Percentiles rank a stretch among this genome's conserved stretches.
These are phyloP conservation scores for Sinonovacula constricta DNA, from an alignment of 1,140 invertebrate genomes.

Conservation along the genomic window DNA sequence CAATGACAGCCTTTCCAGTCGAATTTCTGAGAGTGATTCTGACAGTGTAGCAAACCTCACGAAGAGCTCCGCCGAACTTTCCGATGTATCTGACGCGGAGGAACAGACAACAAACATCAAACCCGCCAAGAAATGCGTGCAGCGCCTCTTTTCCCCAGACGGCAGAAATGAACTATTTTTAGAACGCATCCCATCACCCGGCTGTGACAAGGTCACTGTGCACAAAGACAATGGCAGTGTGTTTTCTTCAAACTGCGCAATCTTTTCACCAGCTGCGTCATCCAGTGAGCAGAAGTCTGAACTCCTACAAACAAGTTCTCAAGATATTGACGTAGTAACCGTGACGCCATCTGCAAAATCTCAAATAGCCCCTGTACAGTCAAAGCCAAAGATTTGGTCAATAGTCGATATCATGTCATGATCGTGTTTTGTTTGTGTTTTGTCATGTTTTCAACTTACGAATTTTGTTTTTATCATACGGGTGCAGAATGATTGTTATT, in stretches of 20 bases:
- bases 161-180: slow-evolving; percentile 13
- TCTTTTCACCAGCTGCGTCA: no score
- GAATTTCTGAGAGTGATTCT: slow-evolving; percentile 26
- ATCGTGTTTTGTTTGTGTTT: background rate
- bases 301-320: no score
- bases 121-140: slow-evolving; percentile 11
- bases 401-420: slow-evolving; percentile 26
- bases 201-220: background rate
- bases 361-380: background rate
- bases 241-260: no score
- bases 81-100: slow-evolving; percentile 54
- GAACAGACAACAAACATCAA: slow-evolving; percentile 8
- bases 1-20: slow-evolving; percentile 12
- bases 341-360: background rate
- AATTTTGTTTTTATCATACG: no score
- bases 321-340: no score
- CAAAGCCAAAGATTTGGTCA: slow-evolving; percentile 46
- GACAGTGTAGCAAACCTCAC: background rate
- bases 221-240: background rate
- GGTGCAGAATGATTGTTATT: no score
- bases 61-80: slow-evolving; percentile 37
- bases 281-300: no score
- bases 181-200: slow-evolving; percentile 20
- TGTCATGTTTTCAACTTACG: no score
- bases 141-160: slow-evolving; percentile 25